phyloP scores from a whole-genome alignment of 2,888 invertebrate genomes.

The Aphelenchoides bicaudatus region DNA sequence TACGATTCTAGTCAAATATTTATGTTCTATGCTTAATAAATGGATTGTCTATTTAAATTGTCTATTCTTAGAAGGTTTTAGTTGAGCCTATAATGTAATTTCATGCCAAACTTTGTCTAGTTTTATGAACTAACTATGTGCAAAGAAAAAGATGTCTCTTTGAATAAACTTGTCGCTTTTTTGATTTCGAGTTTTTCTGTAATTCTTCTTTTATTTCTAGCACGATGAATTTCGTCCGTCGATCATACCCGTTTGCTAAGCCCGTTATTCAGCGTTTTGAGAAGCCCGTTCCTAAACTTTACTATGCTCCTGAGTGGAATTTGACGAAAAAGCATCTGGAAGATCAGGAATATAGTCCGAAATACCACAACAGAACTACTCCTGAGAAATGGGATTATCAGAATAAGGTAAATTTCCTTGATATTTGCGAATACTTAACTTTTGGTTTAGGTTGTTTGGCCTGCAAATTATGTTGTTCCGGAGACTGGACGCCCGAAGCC shows the following conservation, averaged over 20 bases:
- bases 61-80: too few species aligned
- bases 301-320: conserved; percentile 57
- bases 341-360: conserved; percentile 47
- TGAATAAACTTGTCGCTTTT: too few species aligned
- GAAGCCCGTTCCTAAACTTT: conserved; percentile 34
- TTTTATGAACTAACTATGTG: too few species aligned
- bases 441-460: conserved; percentile 52
- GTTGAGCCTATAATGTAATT: too few species aligned
- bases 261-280: conserved; percentile 39
- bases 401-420: conserved; percentile 45
- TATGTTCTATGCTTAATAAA: too few species aligned
- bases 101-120: too few species aligned
- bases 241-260: conserved; percentile 26
- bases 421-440: conserved; percentile 11
- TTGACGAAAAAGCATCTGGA: conserved; percentile 42
- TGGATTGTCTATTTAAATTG: too few species aligned
- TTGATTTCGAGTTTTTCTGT: too few species aligned
- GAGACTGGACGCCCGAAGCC: conserved; percentile 57
- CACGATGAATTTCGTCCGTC: too few species aligned
- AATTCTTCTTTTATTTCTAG: too few species aligned
- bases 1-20: conserved; percentile 2
- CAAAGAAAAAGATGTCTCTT: too few species aligned
- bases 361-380: conserved; percentile 51
- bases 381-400: conserved; percentile 60
- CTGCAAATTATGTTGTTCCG: conserved; percentile 54